A percentile compares a stretch with the other conserved stretches of the same genome.
phyloP scores from a whole-genome alignment of 2,888 invertebrate species.

The Mesopsocus fuscifrons region DNA sequence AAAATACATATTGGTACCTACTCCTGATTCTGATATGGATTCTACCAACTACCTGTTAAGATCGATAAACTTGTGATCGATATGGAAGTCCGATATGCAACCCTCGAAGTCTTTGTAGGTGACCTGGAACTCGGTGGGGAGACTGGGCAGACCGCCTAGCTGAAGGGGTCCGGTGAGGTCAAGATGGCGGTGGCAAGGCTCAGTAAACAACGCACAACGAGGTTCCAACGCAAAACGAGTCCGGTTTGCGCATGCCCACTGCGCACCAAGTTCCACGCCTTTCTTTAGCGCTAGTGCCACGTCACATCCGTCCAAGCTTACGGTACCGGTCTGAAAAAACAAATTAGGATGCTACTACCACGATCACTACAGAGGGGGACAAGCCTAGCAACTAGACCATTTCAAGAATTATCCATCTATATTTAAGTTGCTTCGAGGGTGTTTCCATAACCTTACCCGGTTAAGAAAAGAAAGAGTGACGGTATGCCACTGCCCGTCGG shows the following conservation, averaged over 20 bases:
- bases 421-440: too few relatives aligned
- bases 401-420: too few relatives aligned
- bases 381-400: too few relatives aligned
- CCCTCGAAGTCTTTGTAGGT: conserved; percentile 69
- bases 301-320: conserved; percentile 77
- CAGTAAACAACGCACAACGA: conserved; percentile 28
- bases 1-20: not conserved
- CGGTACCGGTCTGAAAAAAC: conserved; percentile 45
- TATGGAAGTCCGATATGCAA: conserved; percentile 71
- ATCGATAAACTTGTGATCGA: conserved; percentile 75
- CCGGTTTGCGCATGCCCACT: conserved; percentile 68
- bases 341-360: too few relatives aligned
- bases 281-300: conserved; percentile 55
- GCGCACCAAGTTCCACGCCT: conserved; percentile 47
- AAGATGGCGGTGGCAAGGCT: conserved; percentile 46
- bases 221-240: conserved; percentile 52
- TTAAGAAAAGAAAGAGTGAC: conserved; percentile 72
- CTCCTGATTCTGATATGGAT: conserved; percentile 1
- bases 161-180: conserved; percentile 82
- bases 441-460: too few relatives aligned
- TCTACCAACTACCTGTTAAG: conserved; percentile 41
- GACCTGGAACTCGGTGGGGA: conserved; percentile 56
- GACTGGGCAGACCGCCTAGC: conserved; percentile 73
- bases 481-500: conserved; percentile 81
- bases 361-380: too few relatives aligned